Conservation (phyloP, 2,797 vertebrate species). For the Chiroxiphia lanceolata region DNA sequence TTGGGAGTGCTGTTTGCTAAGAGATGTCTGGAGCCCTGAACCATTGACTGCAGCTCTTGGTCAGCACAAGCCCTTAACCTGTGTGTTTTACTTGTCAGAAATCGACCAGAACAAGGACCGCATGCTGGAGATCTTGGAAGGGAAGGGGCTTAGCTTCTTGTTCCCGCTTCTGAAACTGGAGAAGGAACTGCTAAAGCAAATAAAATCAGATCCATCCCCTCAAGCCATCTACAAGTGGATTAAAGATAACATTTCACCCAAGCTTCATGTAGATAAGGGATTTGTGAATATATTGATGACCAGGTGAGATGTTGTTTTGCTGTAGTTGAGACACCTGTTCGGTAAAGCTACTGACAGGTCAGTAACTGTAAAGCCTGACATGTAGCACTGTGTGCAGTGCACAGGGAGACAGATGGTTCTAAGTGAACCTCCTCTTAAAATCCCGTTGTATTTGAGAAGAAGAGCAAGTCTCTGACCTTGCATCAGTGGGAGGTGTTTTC, state of each 20-base stretch:
- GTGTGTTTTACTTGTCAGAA: conserved; percentile 73
- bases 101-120: conserved; percentile 99
- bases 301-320: conserved; percentile 78
- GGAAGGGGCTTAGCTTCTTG: conserved; percentile 96
- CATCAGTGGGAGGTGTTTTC: neutral
- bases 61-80: neutral
- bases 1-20: neutral
- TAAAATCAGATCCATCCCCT: conserved; percentile 94
- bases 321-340: rapidly evolving
- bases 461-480: neutral
- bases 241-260: conserved; percentile 98
- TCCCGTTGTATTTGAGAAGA: rapidly evolving
- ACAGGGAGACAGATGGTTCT: rapidly evolving
- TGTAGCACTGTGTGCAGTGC: rapidly evolving
- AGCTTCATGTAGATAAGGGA: conserved; percentile 97
- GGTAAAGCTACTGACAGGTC: neutral
- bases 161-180: conserved; percentile 98
- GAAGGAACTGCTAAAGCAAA: conserved; percentile 97
- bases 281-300: conserved; percentile 99
- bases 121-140: conserved; percentile 98
- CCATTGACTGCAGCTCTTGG: rapidly evolving
- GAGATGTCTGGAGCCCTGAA: neutral
- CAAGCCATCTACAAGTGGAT: conserved; percentile 99
- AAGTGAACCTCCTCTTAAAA: neutral
- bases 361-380: rapidly evolving